These are phyloP conservation scores for Enteromius viviparus DNA, from an alignment of 2,797 vertebrate species.

Conservation along the genomic window DNA sequence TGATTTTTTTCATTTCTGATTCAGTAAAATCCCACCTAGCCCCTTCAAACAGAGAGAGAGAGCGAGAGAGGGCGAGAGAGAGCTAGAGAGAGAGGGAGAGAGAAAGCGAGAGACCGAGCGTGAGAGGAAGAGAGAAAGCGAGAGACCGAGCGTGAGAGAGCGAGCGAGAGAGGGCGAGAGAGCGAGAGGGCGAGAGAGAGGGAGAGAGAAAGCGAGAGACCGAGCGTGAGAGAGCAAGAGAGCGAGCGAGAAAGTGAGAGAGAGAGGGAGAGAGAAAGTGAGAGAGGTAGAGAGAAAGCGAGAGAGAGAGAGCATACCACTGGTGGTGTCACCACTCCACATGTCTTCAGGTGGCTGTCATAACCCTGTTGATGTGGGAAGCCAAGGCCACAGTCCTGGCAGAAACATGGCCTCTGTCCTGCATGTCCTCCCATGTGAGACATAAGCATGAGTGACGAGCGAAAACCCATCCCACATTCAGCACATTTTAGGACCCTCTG, in stretches of 20 bases:
- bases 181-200: too few species aligned
- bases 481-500: slow-evolving; percentile 79
- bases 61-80: neutral
- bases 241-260: too few species aligned
- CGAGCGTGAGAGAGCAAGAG: too few species aligned
- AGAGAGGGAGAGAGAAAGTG: neutral
- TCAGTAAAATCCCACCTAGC: neutral
- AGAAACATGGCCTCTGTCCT: slow-evolving; percentile 75
- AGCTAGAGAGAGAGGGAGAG: slow-evolving; percentile 9
- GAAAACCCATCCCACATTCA: slow-evolving; percentile 81
- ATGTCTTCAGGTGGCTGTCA: slow-evolving; percentile 78
- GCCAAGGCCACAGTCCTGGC: slow-evolving; percentile 79
- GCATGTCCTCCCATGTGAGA: slow-evolving; percentile 83
- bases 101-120: too few species aligned
- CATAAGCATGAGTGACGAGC: slow-evolving; percentile 79
- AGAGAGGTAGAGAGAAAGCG: too few species aligned
- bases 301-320: slow-evolving; percentile 63
- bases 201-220: too few species aligned
- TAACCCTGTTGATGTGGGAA: slow-evolving; percentile 82
- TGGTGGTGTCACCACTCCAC: slow-evolving; percentile 63
- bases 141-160: too few species aligned
- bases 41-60: too few species aligned
- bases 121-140: too few species aligned
- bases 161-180: too few species aligned
- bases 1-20: neutral